These are phyloP conservation scores for Selene dorsalis DNA, from an alignment of 2,797 vertebrate genomes.

Conservation along the genomic window DNA sequence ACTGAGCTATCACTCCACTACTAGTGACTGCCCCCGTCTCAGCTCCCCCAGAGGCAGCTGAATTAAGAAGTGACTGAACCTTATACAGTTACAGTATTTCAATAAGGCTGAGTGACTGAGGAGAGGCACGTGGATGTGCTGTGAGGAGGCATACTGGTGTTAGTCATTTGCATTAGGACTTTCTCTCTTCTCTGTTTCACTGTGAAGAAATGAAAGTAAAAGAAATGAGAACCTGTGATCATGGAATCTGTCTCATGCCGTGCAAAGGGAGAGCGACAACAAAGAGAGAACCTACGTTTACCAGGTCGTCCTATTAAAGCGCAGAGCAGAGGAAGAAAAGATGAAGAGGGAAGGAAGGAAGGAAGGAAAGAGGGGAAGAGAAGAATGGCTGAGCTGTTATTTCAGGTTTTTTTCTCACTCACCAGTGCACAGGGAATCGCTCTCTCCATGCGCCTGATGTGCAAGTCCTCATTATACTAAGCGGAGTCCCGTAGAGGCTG, in stretches of 20 bases:
- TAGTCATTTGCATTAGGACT: conserved; percentile 35
- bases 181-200: conserved; percentile 30
- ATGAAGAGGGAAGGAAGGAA: conserved; percentile 24
- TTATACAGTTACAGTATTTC: conserved; percentile 54
- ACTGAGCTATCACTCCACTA: conserved; percentile 69
- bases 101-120: conserved; percentile 26
- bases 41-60: conserved; percentile 59
- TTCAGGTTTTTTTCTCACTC: conserved; percentile 53
- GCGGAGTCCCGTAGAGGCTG: conserved; percentile 47
- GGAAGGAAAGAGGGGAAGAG: conserved; percentile 15
- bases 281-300: conserved; percentile 40
- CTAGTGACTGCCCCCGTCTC: conserved; percentile 52
- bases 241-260: conserved; percentile 59
- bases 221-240: conserved; percentile 57
- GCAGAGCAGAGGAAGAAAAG: conserved; percentile 25
- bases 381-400: conserved; percentile 42
- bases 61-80: conserved; percentile 67
- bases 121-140: conserved; percentile 1
- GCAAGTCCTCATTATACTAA: conserved; percentile 67
- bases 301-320: conserved; percentile 34
- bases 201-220: conserved; percentile 33
- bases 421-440: conserved; percentile 46
- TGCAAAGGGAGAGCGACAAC: conserved; percentile 28
- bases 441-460: conserved; percentile 54
- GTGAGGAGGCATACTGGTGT: conserved; percentile 14